Evolutionary conservation across 2,888 invertebrate genomes (phyloP).

Genomic region (Synanthedon formicaeformis): DNA sequence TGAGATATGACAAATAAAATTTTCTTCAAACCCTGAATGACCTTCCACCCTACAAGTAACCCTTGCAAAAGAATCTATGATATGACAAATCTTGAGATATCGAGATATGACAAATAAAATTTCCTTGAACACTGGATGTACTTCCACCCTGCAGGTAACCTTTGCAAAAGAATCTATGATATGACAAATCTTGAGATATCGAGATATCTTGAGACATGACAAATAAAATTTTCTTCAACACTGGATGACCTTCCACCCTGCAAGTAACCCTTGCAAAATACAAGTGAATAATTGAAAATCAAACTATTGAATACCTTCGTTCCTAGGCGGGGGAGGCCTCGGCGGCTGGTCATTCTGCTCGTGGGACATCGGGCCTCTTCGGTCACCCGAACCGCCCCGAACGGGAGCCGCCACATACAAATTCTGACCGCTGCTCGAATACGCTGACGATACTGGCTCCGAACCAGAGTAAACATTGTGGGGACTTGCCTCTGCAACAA

Average conservation of each 20-base stretch:
- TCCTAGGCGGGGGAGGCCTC: slow-evolving; percentile 86
- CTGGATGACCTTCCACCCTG: not conserved
- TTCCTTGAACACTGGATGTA: too few species aligned
- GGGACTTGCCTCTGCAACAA: slow-evolving; percentile 34
- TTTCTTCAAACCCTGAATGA: too few species aligned
- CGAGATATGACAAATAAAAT: too few species aligned
- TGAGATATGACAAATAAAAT: too few species aligned
- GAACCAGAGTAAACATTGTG: slow-evolving; percentile 33
- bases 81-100: too few species aligned
- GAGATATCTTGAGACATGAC: too few species aligned
- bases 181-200: too few species aligned
- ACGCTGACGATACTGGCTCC: slow-evolving; percentile 53
- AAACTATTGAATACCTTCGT: slow-evolving; percentile 72
- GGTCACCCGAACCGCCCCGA: slow-evolving; percentile 39
- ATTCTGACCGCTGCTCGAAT: slow-evolving; percentile 85
- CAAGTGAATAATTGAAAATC: not conserved
- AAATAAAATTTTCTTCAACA: too few species aligned
- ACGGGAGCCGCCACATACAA: slow-evolving; percentile 93
- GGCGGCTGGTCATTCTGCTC: slow-evolving; percentile 77
- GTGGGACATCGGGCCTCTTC: slow-evolving; percentile 40
- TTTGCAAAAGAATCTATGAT: too few species aligned
- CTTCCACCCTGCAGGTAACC: too few species aligned
- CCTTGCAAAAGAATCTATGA: too few species aligned
- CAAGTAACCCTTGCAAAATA: not conserved
- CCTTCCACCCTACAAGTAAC: too few species aligned